Conservation (phyloP, 2,888 invertebrate genomes). For the Serrognathus titanus region DNA sequence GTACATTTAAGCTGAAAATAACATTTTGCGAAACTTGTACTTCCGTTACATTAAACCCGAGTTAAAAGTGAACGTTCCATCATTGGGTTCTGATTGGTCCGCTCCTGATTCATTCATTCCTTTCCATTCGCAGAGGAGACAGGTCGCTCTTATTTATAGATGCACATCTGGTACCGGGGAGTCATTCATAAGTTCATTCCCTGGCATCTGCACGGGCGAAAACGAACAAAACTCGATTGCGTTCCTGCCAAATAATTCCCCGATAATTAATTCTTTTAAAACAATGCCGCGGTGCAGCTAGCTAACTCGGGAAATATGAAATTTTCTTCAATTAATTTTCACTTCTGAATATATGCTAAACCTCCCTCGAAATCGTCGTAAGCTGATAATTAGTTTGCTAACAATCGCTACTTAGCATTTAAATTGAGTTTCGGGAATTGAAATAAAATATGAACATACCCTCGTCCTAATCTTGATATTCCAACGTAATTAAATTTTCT, state of each 20-base stretch:
- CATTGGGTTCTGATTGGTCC: slow-evolving; percentile 6
- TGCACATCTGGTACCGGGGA: slow-evolving; percentile 16
- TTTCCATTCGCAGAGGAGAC: not conserved
- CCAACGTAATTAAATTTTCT: slow-evolving; percentile 13
- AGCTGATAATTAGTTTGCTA: slow-evolving; percentile 29
- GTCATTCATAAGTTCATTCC: slow-evolving; percentile 18
- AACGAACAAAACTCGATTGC: too few species aligned
- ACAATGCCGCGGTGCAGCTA: too few species aligned
- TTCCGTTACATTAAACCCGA: slow-evolving; percentile 3
- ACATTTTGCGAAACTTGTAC: not conserved
- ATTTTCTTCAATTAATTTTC: not conserved
- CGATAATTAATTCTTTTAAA: too few species aligned
- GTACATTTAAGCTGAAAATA: not conserved
- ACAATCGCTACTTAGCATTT: slow-evolving; percentile 33
- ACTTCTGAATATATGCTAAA: not conserved
- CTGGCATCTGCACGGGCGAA: not conserved
- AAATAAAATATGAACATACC: slow-evolving; percentile 19
- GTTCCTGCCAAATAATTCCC: too few species aligned
- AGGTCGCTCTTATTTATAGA: slow-evolving; percentile 18
- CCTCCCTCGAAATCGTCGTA: slow-evolving; percentile 18
- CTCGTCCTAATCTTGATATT: not conserved
- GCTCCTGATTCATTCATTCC: slow-evolving; percentile 13
- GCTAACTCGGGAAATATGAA: not conserved
- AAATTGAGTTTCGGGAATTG: slow-evolving; percentile 29
- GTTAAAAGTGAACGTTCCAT: not conserved